Percentiles rank a stretch among this genome's conserved stretches.
Conservation (phyloP, 2,113 vertebrate genomes). For the Syrmaticus mikado region DNA sequence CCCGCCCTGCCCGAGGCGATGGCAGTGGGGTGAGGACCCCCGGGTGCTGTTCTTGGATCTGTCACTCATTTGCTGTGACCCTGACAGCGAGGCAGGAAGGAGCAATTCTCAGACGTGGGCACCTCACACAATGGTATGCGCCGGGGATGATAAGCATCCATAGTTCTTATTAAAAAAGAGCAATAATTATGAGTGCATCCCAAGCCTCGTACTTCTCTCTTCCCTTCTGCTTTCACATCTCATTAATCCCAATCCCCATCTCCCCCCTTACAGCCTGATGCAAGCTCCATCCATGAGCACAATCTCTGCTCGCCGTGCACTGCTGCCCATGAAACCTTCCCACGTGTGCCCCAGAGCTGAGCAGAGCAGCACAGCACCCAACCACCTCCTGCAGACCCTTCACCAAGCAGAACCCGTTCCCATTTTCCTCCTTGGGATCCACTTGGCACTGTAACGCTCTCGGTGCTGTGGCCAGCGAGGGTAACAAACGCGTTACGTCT, state of each 20-base stretch:
- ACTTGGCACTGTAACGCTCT: neutral
- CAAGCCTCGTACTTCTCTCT: neutral
- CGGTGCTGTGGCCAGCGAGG: neutral
- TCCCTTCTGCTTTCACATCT: neutral
- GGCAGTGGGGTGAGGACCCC: neutral
- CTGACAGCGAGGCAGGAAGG: neutral
- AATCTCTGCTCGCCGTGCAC: neutral
- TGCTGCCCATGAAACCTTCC: neutral
- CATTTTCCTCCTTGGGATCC: neutral
- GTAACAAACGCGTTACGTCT: rapidly evolving
- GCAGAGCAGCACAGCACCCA: neutral
- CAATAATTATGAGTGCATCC: neutral
- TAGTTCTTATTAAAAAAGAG: neutral
- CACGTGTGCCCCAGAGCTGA: neutral
- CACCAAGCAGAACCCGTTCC: neutral
- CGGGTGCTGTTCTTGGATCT: neutral
- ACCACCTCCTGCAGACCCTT: neutral
- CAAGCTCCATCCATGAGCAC: neutral
- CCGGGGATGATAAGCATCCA: neutral
- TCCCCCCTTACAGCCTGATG: neutral
- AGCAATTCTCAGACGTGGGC: neutral
- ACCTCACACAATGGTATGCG: neutral
- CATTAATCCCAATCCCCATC: neutral
- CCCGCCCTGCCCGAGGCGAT: neutral
- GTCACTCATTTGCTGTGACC: neutral